phyloP scores from a whole-genome alignment of 30 jellyfish, hydroid and myxozoan species.

The Euphysa ruthae region DNA sequence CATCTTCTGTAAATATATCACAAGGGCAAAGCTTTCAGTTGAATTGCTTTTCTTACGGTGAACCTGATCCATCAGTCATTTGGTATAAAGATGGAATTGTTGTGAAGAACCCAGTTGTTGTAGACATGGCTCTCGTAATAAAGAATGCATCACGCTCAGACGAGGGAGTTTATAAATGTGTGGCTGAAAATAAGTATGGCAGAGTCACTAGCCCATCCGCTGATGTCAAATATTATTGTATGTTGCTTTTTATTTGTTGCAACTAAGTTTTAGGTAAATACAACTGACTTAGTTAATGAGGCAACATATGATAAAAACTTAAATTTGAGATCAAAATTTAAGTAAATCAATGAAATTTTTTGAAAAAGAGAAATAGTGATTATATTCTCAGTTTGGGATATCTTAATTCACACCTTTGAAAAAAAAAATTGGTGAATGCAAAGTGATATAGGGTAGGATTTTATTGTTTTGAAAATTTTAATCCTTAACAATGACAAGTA shows the following conservation, averaged over 20 bases:
- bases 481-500: no score
- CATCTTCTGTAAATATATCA: neutral
- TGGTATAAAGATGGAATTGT: slow-evolving; percentile 48
- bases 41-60: slow-evolving; percentile 73
- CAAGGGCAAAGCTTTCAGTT: slow-evolving; percentile 1
- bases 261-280: no score
- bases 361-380: no score
- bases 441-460: no score
- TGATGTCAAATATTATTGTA: slow-evolving; percentile 44
- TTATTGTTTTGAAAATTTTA: no score
- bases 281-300: no score
- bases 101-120: slow-evolving; percentile 22
- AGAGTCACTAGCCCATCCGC: slow-evolving; percentile 48
- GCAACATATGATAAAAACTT: no score
- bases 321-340: no score
- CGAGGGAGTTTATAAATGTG: slow-evolving; percentile 15
- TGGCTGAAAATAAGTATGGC: slow-evolving; percentile 48
- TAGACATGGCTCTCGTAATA: neutral
- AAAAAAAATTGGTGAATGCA: no score
- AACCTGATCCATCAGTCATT: slow-evolving; percentile 74
- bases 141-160: slow-evolving; percentile 8
- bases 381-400: no score
- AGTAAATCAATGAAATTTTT: no score
- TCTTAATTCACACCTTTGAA: no score
- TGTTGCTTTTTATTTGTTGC: neutral